These are phyloP conservation scores for Lasioglossum lativentre DNA, from an alignment of 2,888 invertebrate species.

Conservation along the genomic window DNA sequence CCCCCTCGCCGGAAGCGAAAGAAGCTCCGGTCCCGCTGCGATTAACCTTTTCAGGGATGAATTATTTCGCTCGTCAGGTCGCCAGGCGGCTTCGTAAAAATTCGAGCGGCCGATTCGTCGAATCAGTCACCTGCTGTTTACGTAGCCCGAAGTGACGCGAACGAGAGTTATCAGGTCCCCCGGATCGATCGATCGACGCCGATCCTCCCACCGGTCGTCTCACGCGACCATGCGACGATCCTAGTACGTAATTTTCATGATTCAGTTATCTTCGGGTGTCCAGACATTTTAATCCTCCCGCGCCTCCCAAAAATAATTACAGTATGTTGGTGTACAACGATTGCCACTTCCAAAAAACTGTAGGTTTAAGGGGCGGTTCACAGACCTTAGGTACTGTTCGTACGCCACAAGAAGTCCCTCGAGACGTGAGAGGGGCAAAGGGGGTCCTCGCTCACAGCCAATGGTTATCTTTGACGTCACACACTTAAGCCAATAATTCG, in stretches of 20 bases:
- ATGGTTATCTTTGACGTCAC: too few relatives aligned
- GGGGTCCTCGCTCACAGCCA: too few relatives aligned
- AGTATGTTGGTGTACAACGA: too few relatives aligned
- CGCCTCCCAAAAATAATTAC: neutral
- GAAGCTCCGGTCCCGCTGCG: slow-evolving; percentile 72
- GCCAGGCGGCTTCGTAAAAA: slow-evolving; percentile 57
- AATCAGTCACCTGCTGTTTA: slow-evolving; percentile 67
- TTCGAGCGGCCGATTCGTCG: slow-evolving; percentile 59
- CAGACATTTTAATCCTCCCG: neutral
- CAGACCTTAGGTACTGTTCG: too few relatives aligned
- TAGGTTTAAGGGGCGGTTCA: too few relatives aligned
- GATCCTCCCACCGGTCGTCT: neutral
- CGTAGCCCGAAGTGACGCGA: slow-evolving; percentile 53
- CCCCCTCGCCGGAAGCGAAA: slow-evolving; percentile 73
- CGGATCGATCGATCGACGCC: neutral
- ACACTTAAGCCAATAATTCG: too few relatives aligned
- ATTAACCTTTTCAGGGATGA: slow-evolving; percentile 76
- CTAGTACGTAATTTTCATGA: neutral
- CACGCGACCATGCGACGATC: neutral
- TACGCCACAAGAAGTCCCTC: too few relatives aligned
- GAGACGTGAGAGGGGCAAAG: too few relatives aligned
- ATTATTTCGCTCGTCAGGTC: slow-evolving; percentile 72
- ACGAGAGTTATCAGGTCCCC: slow-evolving; percentile 21
- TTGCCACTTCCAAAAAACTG: too few relatives aligned
- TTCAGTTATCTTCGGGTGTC: neutral